Evolutionary conservation across 1,140 invertebrate species (phyloP), one percentile per base, ranked within the genome.

Genomic region (Zaprionus lachaisei): DNA sequence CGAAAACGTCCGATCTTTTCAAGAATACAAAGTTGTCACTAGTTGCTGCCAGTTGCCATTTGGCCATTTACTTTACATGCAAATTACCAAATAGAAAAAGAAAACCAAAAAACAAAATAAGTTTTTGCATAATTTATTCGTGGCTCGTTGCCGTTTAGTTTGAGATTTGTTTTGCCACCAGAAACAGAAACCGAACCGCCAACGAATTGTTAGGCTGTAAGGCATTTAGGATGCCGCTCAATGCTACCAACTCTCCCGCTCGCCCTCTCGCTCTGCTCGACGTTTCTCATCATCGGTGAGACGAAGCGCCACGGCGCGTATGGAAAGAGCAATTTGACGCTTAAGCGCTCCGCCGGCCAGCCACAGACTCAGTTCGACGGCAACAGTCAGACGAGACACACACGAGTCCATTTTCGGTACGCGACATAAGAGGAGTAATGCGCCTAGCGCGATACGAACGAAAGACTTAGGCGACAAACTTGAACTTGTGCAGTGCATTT

Each of bases 351-450:
- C 62, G 83, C 67, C 81, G 81, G 72, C 81, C 67, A 75, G 79
- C 65, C 69, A 54, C 91, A 92, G 91, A 83, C 72, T 92, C 91
- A 92, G 91, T 92, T 84, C 74, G 67, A 75, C 81, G 86, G 72
- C 83, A 79, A 92, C 90, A 80, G 83, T 85, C 83, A 73, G 78
- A 92, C 81, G 83, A 72, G 91, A 81, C 91, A 67, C 91, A 92
- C 64, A 68, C 20, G n/a, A 47, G 9, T 17, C n/a, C 41, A 55
- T 74, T 79, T 69, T 74, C 63, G 76, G 55, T 74, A 80, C 73
- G 81, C 81, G 63, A 44, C 47, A 44, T 70, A 15, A 55, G 34
- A 57, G 62, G 79, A 80, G n/a, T 9, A 17, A 15, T n/a, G 38
- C 15, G 38, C 60, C 38, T 57, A 24, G 70, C 51, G 55, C 41